A percentile compares a stretch with the other conserved stretches of the same genome.
These are phyloP conservation scores for Paramisgurnus dabryanus DNA, from an alignment of 2,113 vertebrate genomes.

Conservation along the genomic window DNA sequence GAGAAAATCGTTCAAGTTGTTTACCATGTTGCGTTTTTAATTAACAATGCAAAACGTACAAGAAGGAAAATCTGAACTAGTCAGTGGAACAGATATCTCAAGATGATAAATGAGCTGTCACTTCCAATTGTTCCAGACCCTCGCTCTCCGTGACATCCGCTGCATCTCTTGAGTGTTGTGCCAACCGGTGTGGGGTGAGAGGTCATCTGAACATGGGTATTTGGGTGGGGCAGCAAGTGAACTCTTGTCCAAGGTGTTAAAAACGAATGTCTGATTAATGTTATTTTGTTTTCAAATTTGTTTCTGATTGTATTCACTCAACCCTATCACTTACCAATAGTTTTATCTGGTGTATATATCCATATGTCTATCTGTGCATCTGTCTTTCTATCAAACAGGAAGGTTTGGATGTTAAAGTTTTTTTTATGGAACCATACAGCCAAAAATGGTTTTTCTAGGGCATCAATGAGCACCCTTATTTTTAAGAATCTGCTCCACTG, in stretches of 20 bases:
- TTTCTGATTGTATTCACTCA: not conserved
- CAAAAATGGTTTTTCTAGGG: too few relatives aligned
- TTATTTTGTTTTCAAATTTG: not conserved
- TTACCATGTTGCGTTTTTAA: constrained; percentile 64
- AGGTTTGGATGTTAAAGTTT: too few relatives aligned
- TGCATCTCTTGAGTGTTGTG: constrained; percentile 30
- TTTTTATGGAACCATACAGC: too few relatives aligned
- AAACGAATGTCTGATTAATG: not conserved
- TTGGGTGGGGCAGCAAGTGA: constrained; percentile 10
- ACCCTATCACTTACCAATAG: not conserved
- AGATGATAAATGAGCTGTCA: constrained; percentile 78
- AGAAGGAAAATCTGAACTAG: constrained; percentile 63
- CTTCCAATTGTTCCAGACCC: constrained; percentile 67
- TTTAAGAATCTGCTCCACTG: too few relatives aligned
- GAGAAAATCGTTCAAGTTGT: constrained; percentile 60
- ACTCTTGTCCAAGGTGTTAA: not conserved
- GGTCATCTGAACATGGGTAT: constrained; percentile 53
- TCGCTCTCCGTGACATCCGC: constrained; percentile 64
- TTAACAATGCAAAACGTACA: constrained; percentile 56
- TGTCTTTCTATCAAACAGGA: not conserved
- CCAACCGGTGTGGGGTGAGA: constrained; percentile 51
- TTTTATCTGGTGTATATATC: not conserved
- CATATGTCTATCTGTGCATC: not conserved
- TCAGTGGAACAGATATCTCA: constrained; percentile 66
- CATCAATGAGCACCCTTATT: too few relatives aligned